Percentiles rank a stretch among this genome's conserved stretches.
These are phyloP conservation scores for Alethe castanea DNA, from an alignment of 2,113 vertebrate genomes.

Conservation along the genomic window DNA sequence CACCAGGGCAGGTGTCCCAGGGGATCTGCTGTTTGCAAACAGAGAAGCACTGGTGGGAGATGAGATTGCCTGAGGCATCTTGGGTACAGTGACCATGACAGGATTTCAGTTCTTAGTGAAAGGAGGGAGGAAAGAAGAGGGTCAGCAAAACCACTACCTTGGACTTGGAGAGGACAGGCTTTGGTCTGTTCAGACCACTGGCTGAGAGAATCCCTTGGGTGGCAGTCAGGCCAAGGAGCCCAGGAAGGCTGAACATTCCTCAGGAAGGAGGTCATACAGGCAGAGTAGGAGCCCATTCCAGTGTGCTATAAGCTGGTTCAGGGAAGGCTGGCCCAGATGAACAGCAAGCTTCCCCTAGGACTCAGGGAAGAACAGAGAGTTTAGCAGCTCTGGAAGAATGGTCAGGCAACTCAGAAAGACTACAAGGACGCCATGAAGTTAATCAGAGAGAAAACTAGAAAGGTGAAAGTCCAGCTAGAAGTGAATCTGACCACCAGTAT, in stretches of 20 bases:
- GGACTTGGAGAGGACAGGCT: neutral
- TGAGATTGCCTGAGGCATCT: neutral
- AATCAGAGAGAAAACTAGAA: neutral
- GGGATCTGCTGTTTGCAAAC: neutral
- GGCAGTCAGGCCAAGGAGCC: neutral
- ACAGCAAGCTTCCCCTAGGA: neutral
- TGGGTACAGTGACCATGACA: fast-evolving
- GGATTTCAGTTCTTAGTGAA: neutral
- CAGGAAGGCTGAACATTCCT: neutral
- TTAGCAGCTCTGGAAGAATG: neutral
- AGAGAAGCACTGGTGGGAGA: neutral
- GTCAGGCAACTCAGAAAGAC: neutral
- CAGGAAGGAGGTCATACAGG: neutral
- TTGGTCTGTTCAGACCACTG: neutral
- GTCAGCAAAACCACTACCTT: neutral
- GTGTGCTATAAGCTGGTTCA: neutral
- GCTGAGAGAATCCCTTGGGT: neutral
- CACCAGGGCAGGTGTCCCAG: no score
- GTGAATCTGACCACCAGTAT: neutral
- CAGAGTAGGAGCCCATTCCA: neutral
- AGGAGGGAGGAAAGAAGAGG: neutral
- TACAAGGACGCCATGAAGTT: neutral
- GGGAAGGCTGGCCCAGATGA: neutral
- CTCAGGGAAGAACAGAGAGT: neutral
- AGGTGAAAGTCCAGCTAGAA: neutral